Evolutionary conservation across 2,797 vertebrate species (phyloP).

Genomic region (Lithobates pipiens): DNA sequence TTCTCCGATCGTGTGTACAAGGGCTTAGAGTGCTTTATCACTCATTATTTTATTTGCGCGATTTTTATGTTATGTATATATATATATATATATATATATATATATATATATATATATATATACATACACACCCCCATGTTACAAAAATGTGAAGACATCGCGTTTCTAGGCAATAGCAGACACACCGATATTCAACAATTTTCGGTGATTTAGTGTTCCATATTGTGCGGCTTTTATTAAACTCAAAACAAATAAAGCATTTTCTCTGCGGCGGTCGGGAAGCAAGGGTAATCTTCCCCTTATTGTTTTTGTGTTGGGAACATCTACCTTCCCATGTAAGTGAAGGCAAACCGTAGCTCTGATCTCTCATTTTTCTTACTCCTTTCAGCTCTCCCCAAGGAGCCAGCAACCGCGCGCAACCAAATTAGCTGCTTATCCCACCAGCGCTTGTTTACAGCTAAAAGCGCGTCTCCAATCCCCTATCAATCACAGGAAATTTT

Average conservation of each 20-base stretch:
- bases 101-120: too few relatives aligned
- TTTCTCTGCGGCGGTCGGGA: not conserved
- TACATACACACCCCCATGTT: too few relatives aligned
- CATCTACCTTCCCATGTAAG: not conserved
- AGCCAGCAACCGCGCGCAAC: not conserved
- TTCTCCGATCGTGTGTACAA: too few relatives aligned
- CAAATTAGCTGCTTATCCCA: conserved; percentile 29
- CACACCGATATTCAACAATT: not conserved
- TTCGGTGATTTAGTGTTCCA: not conserved
- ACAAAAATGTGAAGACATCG: too few relatives aligned
- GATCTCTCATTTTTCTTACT: not conserved
- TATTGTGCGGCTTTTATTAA: not conserved
- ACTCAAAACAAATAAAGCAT: conserved; percentile 11
- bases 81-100: too few relatives aligned
- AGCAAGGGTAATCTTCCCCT: not conserved
- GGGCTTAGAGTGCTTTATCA: too few relatives aligned
- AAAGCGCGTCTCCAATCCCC: not conserved
- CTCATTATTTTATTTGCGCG: too few relatives aligned
- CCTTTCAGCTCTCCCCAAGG: not conserved
- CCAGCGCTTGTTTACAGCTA: not conserved
- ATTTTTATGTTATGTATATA: too few relatives aligned
- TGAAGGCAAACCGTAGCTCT: not conserved
- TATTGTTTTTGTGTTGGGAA: not conserved
- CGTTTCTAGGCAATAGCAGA: not conserved
- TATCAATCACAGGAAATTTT: not conserved